Conservation (phyloP, 2,888 invertebrate genomes). For the Apotomis betuletana region DNA sequence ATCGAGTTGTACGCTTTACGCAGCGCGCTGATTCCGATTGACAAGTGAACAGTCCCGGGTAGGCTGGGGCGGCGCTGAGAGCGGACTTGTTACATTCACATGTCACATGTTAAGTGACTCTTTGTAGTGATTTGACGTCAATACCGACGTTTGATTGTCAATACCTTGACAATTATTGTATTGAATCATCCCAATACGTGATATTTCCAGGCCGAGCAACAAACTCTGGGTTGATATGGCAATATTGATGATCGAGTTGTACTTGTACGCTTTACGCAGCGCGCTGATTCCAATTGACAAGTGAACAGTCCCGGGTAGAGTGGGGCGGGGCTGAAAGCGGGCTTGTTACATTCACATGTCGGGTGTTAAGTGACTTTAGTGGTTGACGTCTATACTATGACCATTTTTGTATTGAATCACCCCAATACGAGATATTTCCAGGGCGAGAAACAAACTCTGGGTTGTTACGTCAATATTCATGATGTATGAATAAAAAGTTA, state of each 20-base stretch:
- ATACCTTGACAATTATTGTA: too few relatives aligned
- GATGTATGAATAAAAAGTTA: too few relatives aligned
- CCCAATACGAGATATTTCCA: too few relatives aligned
- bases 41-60: conserved; percentile 58
- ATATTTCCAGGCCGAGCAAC: too few relatives aligned
- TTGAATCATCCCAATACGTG: too few relatives aligned
- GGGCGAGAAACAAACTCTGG: too few relatives aligned
- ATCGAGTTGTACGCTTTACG: conserved; percentile 69
- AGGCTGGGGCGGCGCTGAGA: conserved; percentile 6
- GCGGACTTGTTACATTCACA: conserved; percentile 13
- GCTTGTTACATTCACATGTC: conserved; percentile 4
- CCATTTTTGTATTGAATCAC: too few relatives aligned
- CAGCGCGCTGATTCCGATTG: conserved; percentile 62
- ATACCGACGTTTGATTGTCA: too few relatives aligned
- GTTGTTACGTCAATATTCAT: too few relatives aligned
- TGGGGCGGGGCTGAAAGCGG: background rate
- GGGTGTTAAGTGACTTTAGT: background rate
- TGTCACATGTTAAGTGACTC: background rate
- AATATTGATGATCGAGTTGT: too few relatives aligned
- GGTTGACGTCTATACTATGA: background rate
- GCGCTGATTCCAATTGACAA: conserved; percentile 65
- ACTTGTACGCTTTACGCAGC: conserved; percentile 61
- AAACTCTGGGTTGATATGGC: too few relatives aligned
- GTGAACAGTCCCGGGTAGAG: conserved; percentile 51
- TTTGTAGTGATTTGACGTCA: background rate